Evolutionary conservation across 1,140 invertebrate species (phyloP).

Genomic region (Magallana gigas): DNA sequence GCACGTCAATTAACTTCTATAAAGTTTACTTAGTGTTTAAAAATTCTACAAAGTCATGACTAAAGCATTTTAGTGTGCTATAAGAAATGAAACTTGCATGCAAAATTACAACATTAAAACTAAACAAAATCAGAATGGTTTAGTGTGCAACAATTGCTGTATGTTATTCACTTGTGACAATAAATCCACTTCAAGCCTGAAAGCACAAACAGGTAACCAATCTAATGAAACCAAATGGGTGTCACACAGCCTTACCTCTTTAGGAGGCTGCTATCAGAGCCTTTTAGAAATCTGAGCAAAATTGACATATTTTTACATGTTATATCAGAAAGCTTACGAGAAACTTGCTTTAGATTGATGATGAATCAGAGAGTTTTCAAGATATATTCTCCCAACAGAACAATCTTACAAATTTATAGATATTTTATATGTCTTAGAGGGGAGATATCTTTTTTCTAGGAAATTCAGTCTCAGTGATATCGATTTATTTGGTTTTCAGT

Average conservation of each 20-base stretch:
- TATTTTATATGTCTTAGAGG: too few species aligned
- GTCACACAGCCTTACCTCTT: constrained; percentile 14
- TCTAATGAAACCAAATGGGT: neutral
- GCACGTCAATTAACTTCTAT: too few species aligned
- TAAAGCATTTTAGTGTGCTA: neutral
- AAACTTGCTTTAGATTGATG: too few species aligned
- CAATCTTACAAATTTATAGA: too few species aligned
- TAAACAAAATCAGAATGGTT: neutral
- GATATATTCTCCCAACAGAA: too few species aligned
- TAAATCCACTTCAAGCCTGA: neutral
- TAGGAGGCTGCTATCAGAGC: constrained; percentile 23
- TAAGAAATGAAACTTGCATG: neutral
- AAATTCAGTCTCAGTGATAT: too few species aligned
- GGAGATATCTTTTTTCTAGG: too few species aligned
- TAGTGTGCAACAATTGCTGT: neutral
- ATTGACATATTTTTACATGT: neutral
- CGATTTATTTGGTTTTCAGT: too few species aligned
- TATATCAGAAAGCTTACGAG: too few species aligned
- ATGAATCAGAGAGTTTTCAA: too few species aligned
- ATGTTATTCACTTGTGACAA: neutral
- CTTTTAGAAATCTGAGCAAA: constrained; percentile 34
- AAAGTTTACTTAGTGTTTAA: too few species aligned
- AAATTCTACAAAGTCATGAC: too few species aligned
- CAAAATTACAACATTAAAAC: neutral
- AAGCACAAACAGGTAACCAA: neutral